Conservation (phyloP, 2,888 invertebrate genomes). For the Dasysyrphus albostriatus region DNA sequence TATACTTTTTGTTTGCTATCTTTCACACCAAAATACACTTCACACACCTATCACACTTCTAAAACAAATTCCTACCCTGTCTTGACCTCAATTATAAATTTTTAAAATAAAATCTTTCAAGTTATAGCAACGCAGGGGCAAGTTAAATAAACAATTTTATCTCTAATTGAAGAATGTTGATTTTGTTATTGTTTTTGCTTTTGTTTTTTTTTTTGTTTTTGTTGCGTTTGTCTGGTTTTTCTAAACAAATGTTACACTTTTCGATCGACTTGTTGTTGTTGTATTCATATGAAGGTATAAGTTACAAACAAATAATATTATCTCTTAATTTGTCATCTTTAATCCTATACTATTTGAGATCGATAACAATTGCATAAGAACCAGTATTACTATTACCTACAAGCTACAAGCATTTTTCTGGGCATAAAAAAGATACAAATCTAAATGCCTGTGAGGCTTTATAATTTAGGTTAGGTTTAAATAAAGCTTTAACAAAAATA, state of each 20-base stretch:
- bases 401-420: not conserved
- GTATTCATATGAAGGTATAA: not conserved
- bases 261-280: not conserved
- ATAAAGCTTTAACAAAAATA: not conserved
- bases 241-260: not conserved
- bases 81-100: slow-evolving; percentile 3
- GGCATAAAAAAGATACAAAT: not conserved
- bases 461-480: not conserved
- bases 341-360: not conserved
- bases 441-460: not conserved
- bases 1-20: no score
- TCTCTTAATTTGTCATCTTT: not conserved
- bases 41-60: not conserved
- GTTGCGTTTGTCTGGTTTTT: not conserved
- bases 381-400: not conserved
- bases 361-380: slow-evolving; percentile 13
- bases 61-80: not conserved
- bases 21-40: no score
- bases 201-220: not conserved
- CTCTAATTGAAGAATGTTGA: slow-evolving; percentile 10
- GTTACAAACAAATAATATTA: not conserved
- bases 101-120: not conserved
- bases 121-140: not conserved
- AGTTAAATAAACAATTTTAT: slow-evolving; percentile 8
- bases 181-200: not conserved